These are phyloP conservation scores for Brachymystax lenok DNA, from an alignment of 2,797 vertebrate genomes.

Conservation along the genomic window DNA sequence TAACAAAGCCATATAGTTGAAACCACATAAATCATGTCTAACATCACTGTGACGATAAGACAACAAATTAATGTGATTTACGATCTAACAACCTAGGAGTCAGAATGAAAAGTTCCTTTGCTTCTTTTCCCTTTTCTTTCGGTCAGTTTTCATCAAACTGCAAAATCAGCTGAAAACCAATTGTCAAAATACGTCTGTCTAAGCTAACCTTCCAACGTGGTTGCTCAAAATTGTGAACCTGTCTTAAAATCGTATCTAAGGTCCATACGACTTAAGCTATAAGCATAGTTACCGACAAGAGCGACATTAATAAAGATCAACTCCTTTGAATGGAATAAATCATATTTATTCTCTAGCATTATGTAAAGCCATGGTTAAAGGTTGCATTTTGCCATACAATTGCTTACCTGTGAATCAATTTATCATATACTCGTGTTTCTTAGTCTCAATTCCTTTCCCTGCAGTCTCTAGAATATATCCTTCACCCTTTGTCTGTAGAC, in stretches of 20 bases:
- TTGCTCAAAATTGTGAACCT: constrained; percentile 66
- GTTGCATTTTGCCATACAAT: constrained; percentile 91
- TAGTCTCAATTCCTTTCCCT: constrained; percentile 85
- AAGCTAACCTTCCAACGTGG: constrained; percentile 73
- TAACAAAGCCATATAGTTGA: constrained; percentile 79
- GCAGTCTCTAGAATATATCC: constrained; percentile 90
- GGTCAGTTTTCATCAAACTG: constrained; percentile 68
- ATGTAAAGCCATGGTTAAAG: constrained; percentile 87
- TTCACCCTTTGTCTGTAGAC: constrained; percentile 98
- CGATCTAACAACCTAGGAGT: constrained; percentile 82
- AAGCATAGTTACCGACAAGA: constrained; percentile 60
- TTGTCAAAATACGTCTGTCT: constrained; percentile 61
- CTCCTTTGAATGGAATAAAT: constrained; percentile 84
- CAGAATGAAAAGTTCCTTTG: constrained; percentile 79
- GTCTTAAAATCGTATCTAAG: constrained; percentile 41
- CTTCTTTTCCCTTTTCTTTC: constrained; percentile 68
- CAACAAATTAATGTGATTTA: constrained; percentile 90
- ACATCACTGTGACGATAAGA: constrained; percentile 81
- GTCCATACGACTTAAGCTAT: constrained; percentile 53
- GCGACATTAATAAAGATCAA: constrained; percentile 80
- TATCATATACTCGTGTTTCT: constrained; percentile 91
- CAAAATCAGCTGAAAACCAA: constrained; percentile 67
- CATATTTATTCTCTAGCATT: constrained; percentile 82
- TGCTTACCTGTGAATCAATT: constrained; percentile 99
- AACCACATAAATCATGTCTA: constrained; percentile 84